These are phyloP conservation scores for Siderastrea siderea DNA, from an alignment of 92 coral and sea anemone genomes.

Conservation along the genomic window DNA sequence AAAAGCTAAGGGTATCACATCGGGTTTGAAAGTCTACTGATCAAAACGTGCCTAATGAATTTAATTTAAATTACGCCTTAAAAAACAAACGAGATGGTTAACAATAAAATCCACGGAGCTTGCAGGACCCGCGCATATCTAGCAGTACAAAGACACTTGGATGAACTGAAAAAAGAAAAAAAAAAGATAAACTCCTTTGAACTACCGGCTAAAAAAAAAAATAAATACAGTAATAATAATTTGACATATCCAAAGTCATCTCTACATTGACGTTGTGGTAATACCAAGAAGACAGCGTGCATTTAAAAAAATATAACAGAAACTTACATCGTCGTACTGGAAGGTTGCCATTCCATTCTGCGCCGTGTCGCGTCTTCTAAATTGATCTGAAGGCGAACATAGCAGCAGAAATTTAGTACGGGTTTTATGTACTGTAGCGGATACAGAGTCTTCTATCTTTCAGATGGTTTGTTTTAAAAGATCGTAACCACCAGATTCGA, in stretches of 20 bases:
- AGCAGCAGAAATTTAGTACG: no score
- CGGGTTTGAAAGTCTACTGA: no score
- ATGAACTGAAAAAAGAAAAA: slow-evolving; percentile 76
- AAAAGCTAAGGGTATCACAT: no score
- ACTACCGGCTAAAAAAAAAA: no score
- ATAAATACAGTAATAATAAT: not conserved
- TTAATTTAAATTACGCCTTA: no score
- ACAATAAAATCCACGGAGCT: not conserved
- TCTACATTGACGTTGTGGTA: no score
- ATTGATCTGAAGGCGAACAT: slow-evolving; percentile 69
- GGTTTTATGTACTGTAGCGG: not conserved
- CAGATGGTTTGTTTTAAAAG: no score
- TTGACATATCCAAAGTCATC: not conserved
- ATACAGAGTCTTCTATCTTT: no score
- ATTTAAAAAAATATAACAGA: not conserved
- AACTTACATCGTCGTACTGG: slow-evolving; percentile 90
- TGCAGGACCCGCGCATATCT: not conserved
- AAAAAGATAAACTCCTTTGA: no score
- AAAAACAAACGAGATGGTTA: not conserved
- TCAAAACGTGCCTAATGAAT: not conserved
- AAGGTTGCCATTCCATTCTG: slow-evolving; percentile 87
- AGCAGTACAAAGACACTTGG: slow-evolving; percentile 90
- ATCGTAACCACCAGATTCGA: no score
- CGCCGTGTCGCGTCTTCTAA: slow-evolving; percentile 84
- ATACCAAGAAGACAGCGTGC: no score